A percentile compares a stretch with the other conserved stretches of the same genome.
phyloP scores from a whole-genome alignment of 2,113 vertebrate species.

The Ceyx margarethae region DNA sequence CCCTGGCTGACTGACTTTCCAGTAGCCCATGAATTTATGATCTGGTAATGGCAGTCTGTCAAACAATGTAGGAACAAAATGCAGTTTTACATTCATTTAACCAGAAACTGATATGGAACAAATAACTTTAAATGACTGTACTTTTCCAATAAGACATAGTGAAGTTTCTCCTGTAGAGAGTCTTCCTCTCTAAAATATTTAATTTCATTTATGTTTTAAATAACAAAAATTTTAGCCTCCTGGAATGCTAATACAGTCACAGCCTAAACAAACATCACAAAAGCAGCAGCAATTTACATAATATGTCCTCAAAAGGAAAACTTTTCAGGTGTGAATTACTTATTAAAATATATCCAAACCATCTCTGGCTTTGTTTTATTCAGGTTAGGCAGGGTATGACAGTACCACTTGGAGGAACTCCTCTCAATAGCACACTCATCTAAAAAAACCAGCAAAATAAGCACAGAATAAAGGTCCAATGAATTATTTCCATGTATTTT shows the following conservation, averaged over 20 bases:
- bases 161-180: background rate
- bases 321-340: background rate
- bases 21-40: slow-evolving; percentile 87
- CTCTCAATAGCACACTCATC: background rate
- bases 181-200: background rate
- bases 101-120: background rate
- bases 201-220: background rate
- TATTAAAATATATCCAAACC: background rate
- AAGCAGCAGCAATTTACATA: background rate
- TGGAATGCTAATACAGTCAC: background rate
- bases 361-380: background rate
- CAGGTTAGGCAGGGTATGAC: background rate
- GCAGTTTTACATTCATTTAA: background rate
- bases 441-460: background rate
- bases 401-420: background rate
- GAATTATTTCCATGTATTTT: background rate
- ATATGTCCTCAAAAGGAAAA: background rate
- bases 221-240: background rate
- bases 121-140: background rate
- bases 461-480: background rate
- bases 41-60: slow-evolving; percentile 88
- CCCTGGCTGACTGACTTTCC: slow-evolving; percentile 80
- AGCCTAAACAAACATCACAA: background rate
- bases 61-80: slow-evolving; percentile 51
- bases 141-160: background rate